Evolutionary conservation across 1,140 invertebrate genomes (phyloP).

Genomic region (Rhynchophorus ferrugineus): DNA sequence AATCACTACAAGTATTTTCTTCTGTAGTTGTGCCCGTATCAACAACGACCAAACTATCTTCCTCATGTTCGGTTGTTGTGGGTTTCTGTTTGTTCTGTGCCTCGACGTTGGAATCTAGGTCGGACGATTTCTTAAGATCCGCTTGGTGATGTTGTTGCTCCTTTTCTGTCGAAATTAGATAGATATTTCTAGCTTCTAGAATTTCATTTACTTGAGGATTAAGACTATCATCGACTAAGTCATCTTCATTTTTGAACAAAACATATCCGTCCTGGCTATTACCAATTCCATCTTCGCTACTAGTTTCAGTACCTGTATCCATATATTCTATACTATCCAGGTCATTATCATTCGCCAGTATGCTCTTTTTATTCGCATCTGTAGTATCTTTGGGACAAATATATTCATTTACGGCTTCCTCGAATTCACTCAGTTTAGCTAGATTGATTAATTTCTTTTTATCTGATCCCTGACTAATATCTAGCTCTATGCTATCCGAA

Average conservation of each 20-base stretch:
- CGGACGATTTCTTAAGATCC: slow-evolving; percentile 29
- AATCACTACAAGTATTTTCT: slow-evolving; percentile 43
- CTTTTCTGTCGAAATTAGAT: slow-evolving; percentile 21
- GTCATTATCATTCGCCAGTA: slow-evolving; percentile 36
- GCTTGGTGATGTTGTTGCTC: background rate
- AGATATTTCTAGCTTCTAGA: slow-evolving; percentile 29
- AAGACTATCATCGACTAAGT: slow-evolving; percentile 54
- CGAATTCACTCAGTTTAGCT: slow-evolving; percentile 29
- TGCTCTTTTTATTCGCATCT: slow-evolving; percentile 21
- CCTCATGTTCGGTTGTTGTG: slow-evolving; percentile 45
- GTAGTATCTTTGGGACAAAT: slow-evolving; percentile 39
- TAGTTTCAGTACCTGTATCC: slow-evolving; percentile 63
- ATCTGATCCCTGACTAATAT: slow-evolving; percentile 46
- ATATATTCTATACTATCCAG: slow-evolving; percentile 62
- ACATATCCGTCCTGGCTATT: slow-evolving; percentile 60
- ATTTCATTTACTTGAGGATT: slow-evolving; percentile 29
- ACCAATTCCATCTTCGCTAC: slow-evolving; percentile 47
- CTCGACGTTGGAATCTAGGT: slow-evolving; percentile 26
- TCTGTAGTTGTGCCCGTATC: slow-evolving; percentile 52
- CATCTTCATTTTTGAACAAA: slow-evolving; percentile 56
- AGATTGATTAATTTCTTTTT: slow-evolving; percentile 40
- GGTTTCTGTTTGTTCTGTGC: slow-evolving; percentile 29
- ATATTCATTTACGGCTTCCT: slow-evolving; percentile 31
- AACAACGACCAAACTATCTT: slow-evolving; percentile 50
- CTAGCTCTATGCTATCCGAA: slow-evolving; percentile 59